Percentiles rank a stretch among this genome's conserved stretches.
phyloP scores from a whole-genome alignment of 2,888 invertebrate species.

The Scaptomyza polygonia region DNA sequence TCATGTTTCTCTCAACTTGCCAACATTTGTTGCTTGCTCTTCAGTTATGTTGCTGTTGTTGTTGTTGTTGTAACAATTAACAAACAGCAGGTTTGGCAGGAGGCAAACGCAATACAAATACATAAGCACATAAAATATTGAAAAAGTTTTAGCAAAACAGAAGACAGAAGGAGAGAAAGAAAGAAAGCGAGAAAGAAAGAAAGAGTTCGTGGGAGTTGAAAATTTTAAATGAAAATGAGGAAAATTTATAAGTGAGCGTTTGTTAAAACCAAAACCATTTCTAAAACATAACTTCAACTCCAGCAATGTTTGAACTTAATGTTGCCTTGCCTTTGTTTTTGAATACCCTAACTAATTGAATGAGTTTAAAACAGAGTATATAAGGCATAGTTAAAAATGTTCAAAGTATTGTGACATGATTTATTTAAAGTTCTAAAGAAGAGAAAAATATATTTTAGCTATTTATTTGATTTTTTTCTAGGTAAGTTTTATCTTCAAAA shows the following conservation, averaged over 20 bases:
- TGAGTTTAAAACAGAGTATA: no score
- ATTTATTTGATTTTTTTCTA: no score
- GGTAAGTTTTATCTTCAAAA: no score
- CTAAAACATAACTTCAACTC: constrained; percentile 1
- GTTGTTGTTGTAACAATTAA: constrained; percentile 72
- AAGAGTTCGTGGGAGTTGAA: not conserved
- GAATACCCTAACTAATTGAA: constrained; percentile 18
- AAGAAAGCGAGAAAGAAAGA: constrained; percentile 1
- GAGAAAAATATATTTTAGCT: no score
- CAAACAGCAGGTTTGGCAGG: constrained; percentile 61
- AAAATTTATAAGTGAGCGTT: constrained; percentile 72
- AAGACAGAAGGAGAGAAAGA: constrained; percentile 11
- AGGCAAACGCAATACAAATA: constrained; percentile 73
- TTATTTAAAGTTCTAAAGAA: no score
- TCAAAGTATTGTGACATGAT: no score
- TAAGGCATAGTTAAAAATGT: no score
- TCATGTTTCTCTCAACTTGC: constrained; percentile 34
- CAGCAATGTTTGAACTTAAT: not conserved
- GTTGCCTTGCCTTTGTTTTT: constrained; percentile 1
- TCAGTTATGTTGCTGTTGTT: constrained; percentile 27
- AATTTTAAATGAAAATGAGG: constrained; percentile 67
- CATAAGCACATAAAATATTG: constrained; percentile 66
- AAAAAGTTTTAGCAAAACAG: constrained; percentile 57
- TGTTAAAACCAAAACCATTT: constrained; percentile 14
- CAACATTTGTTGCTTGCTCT: constrained; percentile 36